phyloP scores from a whole-genome alignment of 1,140 invertebrate species.

The Brachionus asplanchnoidis region DNA sequence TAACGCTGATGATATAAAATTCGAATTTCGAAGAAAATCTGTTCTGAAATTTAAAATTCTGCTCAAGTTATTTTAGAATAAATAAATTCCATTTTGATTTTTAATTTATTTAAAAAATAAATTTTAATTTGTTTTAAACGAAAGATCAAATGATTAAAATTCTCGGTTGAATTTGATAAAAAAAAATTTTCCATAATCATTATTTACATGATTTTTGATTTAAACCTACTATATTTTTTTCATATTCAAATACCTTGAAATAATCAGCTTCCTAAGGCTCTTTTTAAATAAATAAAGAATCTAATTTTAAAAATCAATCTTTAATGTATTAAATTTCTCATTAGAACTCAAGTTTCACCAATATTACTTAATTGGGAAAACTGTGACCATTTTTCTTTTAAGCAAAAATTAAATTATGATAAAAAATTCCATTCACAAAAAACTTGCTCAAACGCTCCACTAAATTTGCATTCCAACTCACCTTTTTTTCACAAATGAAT shows the following conservation, averaged over 20 bases:
- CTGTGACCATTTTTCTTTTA: background rate
- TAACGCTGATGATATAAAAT: too few relatives aligned
- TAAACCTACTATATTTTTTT: too few relatives aligned
- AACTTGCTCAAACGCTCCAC: background rate
- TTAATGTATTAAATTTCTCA: background rate
- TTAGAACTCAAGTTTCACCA: background rate
- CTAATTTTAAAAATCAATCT: background rate
- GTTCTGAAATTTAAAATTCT: too few relatives aligned
- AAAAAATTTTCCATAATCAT: too few relatives aligned
- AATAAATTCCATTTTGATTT: too few relatives aligned
- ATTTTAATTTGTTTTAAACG: too few relatives aligned
- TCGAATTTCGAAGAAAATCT: too few relatives aligned
- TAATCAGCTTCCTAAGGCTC: background rate
- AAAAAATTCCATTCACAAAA: slow-evolving; percentile 19
- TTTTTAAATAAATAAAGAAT: background rate
- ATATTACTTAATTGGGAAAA: background rate
- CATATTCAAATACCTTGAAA: background rate
- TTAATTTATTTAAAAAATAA: too few relatives aligned
- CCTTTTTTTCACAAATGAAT: slow-evolving; percentile 18
- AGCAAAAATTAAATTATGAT: slow-evolving; percentile 9
- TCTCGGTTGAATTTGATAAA: too few relatives aligned
- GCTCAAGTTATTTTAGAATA: too few relatives aligned
- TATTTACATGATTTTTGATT: too few relatives aligned
- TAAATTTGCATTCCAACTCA: slow-evolving; percentile 11
- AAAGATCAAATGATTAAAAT: too few relatives aligned